Percentiles rank a stretch among this genome's conserved stretches.
phyloP scores from a whole-genome alignment of 2,888 invertebrate species.

The Carterocephalus palaemon region DNA sequence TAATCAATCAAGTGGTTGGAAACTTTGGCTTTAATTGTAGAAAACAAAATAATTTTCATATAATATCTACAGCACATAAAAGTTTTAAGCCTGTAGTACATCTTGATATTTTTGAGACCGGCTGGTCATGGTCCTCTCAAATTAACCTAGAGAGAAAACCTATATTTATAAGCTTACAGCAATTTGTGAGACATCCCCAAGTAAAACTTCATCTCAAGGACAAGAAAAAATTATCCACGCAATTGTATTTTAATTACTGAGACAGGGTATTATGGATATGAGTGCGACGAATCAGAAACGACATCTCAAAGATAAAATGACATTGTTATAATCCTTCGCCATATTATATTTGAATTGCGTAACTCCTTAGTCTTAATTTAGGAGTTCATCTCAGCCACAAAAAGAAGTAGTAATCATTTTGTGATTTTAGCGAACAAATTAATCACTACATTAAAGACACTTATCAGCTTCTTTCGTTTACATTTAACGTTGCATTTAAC shows the following conservation, averaged over 20 bases:
- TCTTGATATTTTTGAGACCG: no score
- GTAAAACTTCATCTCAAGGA: slow-evolving; percentile 5
- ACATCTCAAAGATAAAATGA: neutral
- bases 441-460: no score
- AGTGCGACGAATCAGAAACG: slow-evolving; percentile 6
- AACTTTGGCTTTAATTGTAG: no score
- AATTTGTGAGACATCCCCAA: neutral
- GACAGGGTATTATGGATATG: slow-evolving; percentile 12
- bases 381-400: neutral
- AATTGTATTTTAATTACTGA: slow-evolving; percentile 39
- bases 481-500: no score
- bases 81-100: no score
- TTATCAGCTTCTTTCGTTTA: no score
- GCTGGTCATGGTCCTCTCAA: no score
- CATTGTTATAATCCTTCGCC: slow-evolving; percentile 7
- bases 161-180: neutral
- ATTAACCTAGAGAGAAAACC: neutral
- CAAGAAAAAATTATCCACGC: slow-evolving; percentile 22
- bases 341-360: slow-evolving; percentile 10
- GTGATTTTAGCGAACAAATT: no score
- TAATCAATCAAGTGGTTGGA: no score
- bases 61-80: no score
- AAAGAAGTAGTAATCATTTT: neutral
- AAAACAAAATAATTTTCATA: no score
- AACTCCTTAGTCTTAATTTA: neutral